Percentiles rank a stretch among this genome's conserved stretches.
These are phyloP conservation scores for Pseudopipra pipra DNA, from an alignment of 2,113 vertebrate genomes.

Conservation along the genomic window DNA sequence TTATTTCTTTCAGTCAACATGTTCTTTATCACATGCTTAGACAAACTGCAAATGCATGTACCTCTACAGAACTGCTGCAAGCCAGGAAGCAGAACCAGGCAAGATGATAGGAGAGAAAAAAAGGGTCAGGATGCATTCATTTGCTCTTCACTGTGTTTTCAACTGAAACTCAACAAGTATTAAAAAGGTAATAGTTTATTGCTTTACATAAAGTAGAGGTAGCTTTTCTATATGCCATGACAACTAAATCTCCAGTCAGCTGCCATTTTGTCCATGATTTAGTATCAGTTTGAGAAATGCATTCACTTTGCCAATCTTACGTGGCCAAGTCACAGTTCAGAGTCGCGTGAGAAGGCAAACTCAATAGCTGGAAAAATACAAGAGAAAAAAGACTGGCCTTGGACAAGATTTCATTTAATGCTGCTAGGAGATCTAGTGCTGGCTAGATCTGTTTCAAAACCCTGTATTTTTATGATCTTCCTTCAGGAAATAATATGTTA, in stretches of 20 bases:
- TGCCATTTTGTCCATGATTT: neutral
- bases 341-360: neutral
- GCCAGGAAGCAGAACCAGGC: neutral
- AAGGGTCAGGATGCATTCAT: neutral
- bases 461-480: neutral
- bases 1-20: neutral
- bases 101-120: neutral
- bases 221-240: neutral
- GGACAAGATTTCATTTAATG: neutral
- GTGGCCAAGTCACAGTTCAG: neutral
- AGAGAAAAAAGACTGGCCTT: neutral
- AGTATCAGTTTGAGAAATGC: neutral
- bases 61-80: neutral
- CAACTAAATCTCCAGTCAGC: neutral
- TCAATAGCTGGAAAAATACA: constrained; percentile 6
- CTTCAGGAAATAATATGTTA: neutral
- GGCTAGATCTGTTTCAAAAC: neutral
- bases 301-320: neutral
- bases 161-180: neutral
- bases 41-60: neutral
- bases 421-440: neutral
- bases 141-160: neutral
- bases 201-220: neutral
- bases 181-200: neutral
- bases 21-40: neutral